A percentile compares a stretch with the other conserved stretches of the same genome.
These are phyloP conservation scores for Oenanthe melanoleuca DNA, from an alignment of 2,113 vertebrate species.

Conservation along the genomic window DNA sequence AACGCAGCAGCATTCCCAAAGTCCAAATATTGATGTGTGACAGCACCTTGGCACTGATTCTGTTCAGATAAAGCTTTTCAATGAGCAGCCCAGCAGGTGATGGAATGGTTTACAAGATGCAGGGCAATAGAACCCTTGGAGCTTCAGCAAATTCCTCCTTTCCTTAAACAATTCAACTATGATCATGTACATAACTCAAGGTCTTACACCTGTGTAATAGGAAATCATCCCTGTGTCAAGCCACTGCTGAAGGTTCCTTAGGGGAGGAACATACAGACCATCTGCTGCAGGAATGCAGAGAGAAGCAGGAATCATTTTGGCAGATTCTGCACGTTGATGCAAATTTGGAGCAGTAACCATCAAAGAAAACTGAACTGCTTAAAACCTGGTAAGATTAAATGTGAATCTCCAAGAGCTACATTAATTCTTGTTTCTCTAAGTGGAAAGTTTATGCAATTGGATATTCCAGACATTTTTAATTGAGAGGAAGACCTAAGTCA, in stretches of 20 bases:
- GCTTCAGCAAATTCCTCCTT: neutral
- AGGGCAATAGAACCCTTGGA: neutral
- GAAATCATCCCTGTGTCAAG: neutral
- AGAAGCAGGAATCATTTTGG: neutral
- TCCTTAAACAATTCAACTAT: neutral
- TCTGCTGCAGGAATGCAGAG: neutral
- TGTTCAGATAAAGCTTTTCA: neutral
- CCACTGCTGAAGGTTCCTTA: neutral
- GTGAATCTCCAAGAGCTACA: neutral
- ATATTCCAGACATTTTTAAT: neutral
- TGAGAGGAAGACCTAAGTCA: neutral
- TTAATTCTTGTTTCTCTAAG: neutral
- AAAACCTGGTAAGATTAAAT: neutral
- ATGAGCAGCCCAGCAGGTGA: rapidly evolving
- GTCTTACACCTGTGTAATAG: neutral
- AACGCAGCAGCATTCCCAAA: neutral
- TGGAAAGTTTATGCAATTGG: neutral
- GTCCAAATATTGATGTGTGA: neutral
- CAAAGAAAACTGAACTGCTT: neutral
- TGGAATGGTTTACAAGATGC: neutral
- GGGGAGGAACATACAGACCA: neutral
- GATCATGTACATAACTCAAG: neutral
- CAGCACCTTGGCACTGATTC: neutral
- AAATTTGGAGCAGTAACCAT: neutral
- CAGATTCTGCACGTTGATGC: neutral